Evolutionary conservation across 1,140 invertebrate genomes (phyloP), one percentile per base, ranked within the genome.

Genomic region (Drosophila seguyi): DNA sequence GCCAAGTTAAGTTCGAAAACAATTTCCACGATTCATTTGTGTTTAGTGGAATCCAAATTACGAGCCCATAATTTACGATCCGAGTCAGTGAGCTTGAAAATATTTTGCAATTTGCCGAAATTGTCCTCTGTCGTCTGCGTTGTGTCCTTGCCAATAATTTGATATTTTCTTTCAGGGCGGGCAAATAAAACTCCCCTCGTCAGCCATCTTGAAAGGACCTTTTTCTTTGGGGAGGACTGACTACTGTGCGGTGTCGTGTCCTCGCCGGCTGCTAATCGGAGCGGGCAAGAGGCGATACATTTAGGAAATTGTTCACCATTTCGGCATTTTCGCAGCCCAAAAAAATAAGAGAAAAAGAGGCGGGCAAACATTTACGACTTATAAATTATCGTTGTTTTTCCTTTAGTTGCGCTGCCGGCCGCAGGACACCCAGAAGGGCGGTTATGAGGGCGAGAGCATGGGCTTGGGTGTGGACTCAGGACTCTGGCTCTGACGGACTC

Each of bases 371-470:
- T 85, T 91, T 90, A 91, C 79, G 88, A 91, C 88, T 80, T 86
- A 91, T 91, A 91, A 91, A 91, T 91, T 90, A 91, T 90, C 78
- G 90, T 86, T 87, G 83, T 80, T 80, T 86, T 83, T 75, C 76
- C 67, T 77, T 83, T 74, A 75, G 66, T 72, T 86, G 52, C 62
- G 72, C 81, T 77, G 59, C 67, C 74, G 67, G 60, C 62, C 63
- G 56, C 69, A 87, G 87, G 87, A 91, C 83, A 84, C 80, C 77
- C 83, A 79, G 76, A 81, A 87, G 82, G 79, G 72, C 72, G 52
- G 50, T 20, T 7, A 53, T 53, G 47, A 50, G 27, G 47, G 27
- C 47, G 27, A 47, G 42, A 20, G 20, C 20, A 1, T 31, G 55
- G 53, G 50, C 65, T 34, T 55, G 69, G 69, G 59, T 78, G 75